Evolutionary conservation across 2,888 invertebrate genomes (phyloP).

Genomic region (Ormyrus nitidulus): DNA sequence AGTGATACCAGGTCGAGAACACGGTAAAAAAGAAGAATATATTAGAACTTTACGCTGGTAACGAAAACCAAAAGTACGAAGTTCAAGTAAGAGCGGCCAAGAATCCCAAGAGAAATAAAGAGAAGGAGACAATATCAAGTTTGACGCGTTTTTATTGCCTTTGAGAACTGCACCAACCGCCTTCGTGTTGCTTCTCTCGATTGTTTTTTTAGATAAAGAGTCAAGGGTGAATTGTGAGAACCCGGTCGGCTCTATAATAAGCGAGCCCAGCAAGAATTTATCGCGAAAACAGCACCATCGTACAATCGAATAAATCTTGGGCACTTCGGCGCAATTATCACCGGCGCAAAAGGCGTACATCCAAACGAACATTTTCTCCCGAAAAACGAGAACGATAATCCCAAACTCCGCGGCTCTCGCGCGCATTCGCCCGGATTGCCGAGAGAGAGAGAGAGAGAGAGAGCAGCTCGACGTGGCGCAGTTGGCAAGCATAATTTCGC

Average conservation of each 20-base stretch:
- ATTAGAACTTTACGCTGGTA: too few relatives aligned
- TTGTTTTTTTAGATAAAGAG: conserved; percentile 45
- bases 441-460: too few relatives aligned
- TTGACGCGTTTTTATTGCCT: conserved; percentile 57
- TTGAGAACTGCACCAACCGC: conserved; percentile 46
- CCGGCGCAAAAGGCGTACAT: too few relatives aligned
- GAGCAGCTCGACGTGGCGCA: background rate
- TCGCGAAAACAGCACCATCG: too few relatives aligned
- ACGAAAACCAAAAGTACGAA: background rate
- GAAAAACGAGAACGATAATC: too few relatives aligned
- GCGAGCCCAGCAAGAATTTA: too few relatives aligned
- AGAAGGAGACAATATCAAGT: conserved; percentile 53
- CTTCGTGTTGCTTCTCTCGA: conserved; percentile 39
- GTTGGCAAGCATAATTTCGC: conserved; percentile 34
- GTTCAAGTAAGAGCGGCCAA: background rate
- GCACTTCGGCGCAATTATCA: too few relatives aligned
- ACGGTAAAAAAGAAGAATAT: background rate
- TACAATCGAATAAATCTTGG: too few relatives aligned
- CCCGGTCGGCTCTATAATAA: background rate
- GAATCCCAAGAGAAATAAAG: conserved; percentile 13
- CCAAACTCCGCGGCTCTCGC: too few relatives aligned
- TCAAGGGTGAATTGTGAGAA: conserved; percentile 39
- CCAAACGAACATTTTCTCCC: too few relatives aligned
- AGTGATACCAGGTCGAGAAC: background rate
- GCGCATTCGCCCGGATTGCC: too few relatives aligned